Conservation (phyloP, 2,113 vertebrate species). For the Chionis minor region DNA sequence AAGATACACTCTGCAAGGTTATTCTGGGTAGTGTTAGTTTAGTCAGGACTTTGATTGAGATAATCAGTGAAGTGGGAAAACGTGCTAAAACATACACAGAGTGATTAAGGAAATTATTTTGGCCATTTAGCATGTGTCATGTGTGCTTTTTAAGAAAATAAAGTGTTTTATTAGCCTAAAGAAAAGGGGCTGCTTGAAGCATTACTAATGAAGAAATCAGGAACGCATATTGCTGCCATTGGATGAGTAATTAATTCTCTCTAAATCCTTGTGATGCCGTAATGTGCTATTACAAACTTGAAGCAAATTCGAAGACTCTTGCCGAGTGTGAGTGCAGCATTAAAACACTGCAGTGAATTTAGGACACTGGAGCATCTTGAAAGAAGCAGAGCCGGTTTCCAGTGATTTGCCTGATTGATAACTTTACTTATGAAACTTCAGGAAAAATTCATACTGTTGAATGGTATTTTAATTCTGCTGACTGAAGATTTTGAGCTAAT, state of each 20-base stretch:
- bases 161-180: background rate
- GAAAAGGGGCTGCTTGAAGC: background rate
- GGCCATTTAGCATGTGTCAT: background rate
- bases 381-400: background rate
- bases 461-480: background rate
- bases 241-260: constrained; percentile 9
- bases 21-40: background rate
- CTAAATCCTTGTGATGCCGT: background rate
- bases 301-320: background rate
- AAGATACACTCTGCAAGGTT: background rate
- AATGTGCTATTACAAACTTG: constrained; percentile 6
- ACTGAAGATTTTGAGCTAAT: background rate
- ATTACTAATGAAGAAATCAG: background rate
- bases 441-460: background rate
- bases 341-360: background rate
- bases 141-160: background rate
- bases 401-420: background rate
- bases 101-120: background rate
- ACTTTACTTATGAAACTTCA: background rate
- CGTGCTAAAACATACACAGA: background rate
- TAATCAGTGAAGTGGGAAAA: background rate
- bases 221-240: background rate
- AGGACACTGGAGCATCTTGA: background rate
- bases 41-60: background rate
- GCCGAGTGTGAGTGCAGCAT: background rate